Conservation (phyloP, 2,888 invertebrate genomes). For the Galerucella calmariensis region DNA sequence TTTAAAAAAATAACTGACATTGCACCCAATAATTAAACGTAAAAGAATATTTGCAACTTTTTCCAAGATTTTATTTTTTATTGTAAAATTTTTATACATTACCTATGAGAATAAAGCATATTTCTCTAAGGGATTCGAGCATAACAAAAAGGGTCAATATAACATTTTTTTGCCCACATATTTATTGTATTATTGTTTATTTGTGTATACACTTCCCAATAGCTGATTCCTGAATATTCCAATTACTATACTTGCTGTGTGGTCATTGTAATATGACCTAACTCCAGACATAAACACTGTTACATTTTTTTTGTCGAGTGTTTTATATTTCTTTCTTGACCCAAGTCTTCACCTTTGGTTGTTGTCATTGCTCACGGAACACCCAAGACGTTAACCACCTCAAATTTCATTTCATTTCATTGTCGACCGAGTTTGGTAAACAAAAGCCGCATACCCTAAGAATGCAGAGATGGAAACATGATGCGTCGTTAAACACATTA, state of each 20-base stretch:
- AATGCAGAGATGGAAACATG: neutral
- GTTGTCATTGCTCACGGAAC: conserved; percentile 11
- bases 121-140: neutral
- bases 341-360: conserved; percentile 1
- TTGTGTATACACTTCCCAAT: neutral
- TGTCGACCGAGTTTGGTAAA: neutral
- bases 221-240: neutral
- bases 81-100: no score
- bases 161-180: neutral
- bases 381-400: conserved; percentile 19
- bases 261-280: neutral
- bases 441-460: neutral
- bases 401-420: neutral
- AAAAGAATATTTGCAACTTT: no score
- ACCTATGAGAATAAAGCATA: neutral
- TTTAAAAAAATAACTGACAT: no score
- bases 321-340: neutral
- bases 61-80: no score
- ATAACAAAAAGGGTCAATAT: neutral
- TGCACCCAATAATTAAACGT: no score
- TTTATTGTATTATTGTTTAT: neutral
- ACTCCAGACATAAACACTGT: conserved; percentile 1
- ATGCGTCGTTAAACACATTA: neutral
- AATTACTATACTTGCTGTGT: conserved; percentile 4
- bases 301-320: neutral